Evolutionary conservation across 2,888 invertebrate species (phyloP).

Genomic region (Aporophyla lueneburgensis): DNA sequence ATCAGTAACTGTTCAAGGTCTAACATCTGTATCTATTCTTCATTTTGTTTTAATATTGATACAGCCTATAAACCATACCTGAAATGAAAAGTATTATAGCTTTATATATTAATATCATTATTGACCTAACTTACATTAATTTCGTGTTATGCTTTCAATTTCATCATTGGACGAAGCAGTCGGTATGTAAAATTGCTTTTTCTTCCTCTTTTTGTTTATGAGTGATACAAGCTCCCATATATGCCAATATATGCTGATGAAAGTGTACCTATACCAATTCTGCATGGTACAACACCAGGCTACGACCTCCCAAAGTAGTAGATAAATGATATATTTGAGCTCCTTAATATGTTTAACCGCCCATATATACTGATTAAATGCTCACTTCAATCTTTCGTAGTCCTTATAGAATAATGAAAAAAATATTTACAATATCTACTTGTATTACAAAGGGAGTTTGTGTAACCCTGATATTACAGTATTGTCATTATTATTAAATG

Average conservation of each 20-base stretch:
- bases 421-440: conserved; percentile 16
- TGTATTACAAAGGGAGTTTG: conserved; percentile 73
- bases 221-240: conserved; percentile 78
- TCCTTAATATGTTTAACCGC: conserved; percentile 27
- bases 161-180: conserved; percentile 87
- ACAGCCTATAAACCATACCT: conserved; percentile 14
- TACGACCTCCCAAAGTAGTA: conserved; percentile 48
- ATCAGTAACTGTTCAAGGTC: conserved; percentile 48
- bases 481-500: conserved; percentile 67
- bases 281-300: conserved; percentile 74
- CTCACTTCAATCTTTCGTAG: conserved; percentile 41
- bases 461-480: conserved; percentile 70
- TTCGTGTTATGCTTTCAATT: conserved; percentile 85
- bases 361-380: conserved; percentile 43
- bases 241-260: conserved; percentile 52
- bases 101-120: conserved; percentile 52
- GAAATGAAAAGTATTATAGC: conserved; percentile 37
- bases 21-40: conserved; percentile 4
- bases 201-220: conserved; percentile 68
- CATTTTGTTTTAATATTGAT: conserved; percentile 22
- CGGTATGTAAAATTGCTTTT: conserved; percentile 85
- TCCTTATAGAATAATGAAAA: conserved; percentile 36
- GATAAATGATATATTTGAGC: conserved; percentile 29
- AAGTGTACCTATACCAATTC: conserved; percentile 62
- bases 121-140: conserved; percentile 77